Evolutionary conservation across 2,113 vertebrate species (phyloP).

Genomic region (Myiagra hebetior): DNA sequence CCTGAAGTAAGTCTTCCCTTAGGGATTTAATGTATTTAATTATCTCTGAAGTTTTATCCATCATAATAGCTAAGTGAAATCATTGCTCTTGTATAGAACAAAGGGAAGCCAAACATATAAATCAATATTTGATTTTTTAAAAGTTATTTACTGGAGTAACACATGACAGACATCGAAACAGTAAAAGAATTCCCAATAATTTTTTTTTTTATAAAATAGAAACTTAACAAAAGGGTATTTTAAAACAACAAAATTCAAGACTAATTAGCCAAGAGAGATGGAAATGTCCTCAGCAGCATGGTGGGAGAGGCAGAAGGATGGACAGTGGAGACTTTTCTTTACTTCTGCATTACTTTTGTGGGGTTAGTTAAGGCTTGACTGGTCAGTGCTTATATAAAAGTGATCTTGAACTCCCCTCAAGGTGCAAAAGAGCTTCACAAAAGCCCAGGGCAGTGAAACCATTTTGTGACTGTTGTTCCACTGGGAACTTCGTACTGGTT

Average conservation of each 20-base stretch:
- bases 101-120: constrained; percentile 57
- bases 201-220: neutral
- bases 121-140: constrained; percentile 62
- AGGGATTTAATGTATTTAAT: constrained; percentile 66
- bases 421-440: neutral
- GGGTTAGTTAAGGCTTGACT: neutral
- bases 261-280: neutral
- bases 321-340: neutral
- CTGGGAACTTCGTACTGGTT: neutral
- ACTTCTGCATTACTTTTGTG: neutral
- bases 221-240: neutral
- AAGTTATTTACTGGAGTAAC: constrained; percentile 42
- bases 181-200: neutral
- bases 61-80: constrained; percentile 67
- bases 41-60: constrained; percentile 67
- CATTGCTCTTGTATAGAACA: constrained; percentile 42
- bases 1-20: constrained; percentile 60
- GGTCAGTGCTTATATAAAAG: neutral
- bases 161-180: neutral
- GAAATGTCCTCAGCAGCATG: neutral
- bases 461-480: neutral
- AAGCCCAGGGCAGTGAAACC: neutral
- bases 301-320: neutral
- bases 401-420: neutral
- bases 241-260: neutral